Evolutionary conservation across 2,888 invertebrate genomes (phyloP).

Genomic region (Cordilura impudica): DNA sequence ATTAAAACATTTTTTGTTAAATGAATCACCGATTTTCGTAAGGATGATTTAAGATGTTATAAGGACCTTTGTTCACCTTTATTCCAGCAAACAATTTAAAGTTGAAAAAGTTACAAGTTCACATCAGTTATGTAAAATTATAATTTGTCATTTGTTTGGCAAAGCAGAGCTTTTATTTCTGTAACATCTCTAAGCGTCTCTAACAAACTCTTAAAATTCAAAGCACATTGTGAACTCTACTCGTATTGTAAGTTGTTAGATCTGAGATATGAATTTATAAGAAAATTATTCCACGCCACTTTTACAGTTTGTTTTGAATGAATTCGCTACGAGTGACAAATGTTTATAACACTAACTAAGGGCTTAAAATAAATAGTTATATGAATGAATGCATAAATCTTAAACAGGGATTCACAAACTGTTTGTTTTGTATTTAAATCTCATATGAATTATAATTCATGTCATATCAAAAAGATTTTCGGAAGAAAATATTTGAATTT

Average conservation of each 20-base stretch:
- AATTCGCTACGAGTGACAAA: slow-evolving; percentile 1
- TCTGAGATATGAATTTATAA: no score
- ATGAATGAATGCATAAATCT: background rate
- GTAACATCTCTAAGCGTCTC: background rate
- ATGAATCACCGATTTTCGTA: no score
- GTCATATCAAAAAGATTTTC: no score
- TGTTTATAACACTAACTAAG: slow-evolving; percentile 24
- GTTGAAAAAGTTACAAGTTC: slow-evolving; percentile 7
- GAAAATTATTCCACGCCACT: slow-evolving; percentile 11
- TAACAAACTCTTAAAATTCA: background rate
- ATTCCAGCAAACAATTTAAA: background rate
- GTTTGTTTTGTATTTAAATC: background rate
- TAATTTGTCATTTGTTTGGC: slow-evolving; percentile 18
- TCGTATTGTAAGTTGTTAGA: background rate
- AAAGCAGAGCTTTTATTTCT: background rate
- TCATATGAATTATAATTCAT: no score
- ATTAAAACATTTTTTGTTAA: no score
- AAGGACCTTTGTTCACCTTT: background rate
- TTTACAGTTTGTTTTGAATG: background rate
- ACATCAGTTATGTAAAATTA: background rate
- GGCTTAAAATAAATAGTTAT: no score
- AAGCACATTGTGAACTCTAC: background rate
- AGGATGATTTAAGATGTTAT: no score
- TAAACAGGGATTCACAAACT: background rate
- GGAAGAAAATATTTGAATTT: no score